These are phyloP conservation scores for Myrmecophaga tridactyla DNA, from an alignment of 2,113 vertebrate species.

Conservation along the genomic window DNA sequence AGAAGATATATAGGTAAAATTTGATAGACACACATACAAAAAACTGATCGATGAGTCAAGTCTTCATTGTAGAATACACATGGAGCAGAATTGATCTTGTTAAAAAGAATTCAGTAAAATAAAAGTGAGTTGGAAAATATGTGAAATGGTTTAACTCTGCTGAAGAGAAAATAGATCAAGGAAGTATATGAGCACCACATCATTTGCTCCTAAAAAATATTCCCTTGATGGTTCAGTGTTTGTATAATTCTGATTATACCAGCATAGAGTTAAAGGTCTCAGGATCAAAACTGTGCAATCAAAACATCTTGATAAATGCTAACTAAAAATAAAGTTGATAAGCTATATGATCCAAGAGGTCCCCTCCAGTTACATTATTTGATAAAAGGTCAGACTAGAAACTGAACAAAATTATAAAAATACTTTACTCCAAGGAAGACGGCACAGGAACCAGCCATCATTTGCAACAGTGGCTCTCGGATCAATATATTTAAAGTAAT, in stretches of 20 bases:
- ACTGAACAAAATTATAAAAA: slow-evolving; percentile 43
- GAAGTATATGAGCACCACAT: background rate
- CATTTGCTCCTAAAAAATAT: slow-evolving; percentile 2
- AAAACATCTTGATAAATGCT: slow-evolving; percentile 57
- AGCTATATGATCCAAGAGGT: slow-evolving; percentile 12
- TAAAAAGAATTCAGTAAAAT: slow-evolving; percentile 51
- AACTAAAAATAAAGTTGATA: slow-evolving; percentile 46
- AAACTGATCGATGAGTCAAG: background rate
- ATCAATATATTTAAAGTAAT: background rate
- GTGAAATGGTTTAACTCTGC: slow-evolving; percentile 42
- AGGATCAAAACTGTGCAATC: slow-evolving; percentile 10
- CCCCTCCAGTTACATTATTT: background rate
- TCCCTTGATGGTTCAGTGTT: background rate
- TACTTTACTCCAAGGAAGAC: background rate
- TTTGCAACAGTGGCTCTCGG: background rate
- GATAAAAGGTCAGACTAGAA: slow-evolving; percentile 34
- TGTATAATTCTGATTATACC: slow-evolving; percentile 13
- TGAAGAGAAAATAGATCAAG: slow-evolving; percentile 17
- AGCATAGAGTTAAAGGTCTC: slow-evolving; percentile 24
- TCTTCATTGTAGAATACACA: background rate
- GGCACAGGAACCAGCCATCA: background rate
- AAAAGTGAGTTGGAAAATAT: slow-evolving; percentile 51
- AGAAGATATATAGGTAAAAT: background rate
- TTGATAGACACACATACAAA: background rate
- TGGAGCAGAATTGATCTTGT: slow-evolving; percentile 17